Evolutionary conservation across 2,113 vertebrate species (phyloP), one percentile per base, ranked within the genome.

Genomic region (Prolemur simus): DNA sequence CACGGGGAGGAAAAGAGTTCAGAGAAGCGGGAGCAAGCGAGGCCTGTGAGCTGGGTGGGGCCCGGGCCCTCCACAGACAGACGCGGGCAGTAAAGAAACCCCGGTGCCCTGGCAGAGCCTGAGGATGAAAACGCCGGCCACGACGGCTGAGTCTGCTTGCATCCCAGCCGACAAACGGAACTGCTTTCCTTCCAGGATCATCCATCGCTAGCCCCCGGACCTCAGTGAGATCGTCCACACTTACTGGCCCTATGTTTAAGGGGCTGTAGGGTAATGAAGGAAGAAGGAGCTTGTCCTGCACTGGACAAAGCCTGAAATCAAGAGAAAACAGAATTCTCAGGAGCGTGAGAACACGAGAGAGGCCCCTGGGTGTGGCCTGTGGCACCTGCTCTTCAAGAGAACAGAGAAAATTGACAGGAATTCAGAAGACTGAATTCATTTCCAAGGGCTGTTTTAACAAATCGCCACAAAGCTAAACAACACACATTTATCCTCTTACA

Each of bases 301-400:
- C 9, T 5, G 15, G 9, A 7, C 23, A 32, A 29, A 74, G 29
- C 6, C 20, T 3, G 34, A 29, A n/a, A 27, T 29, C 27, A 18
- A 34, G 73, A 83, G 56, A 60, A 42, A 82, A 52, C 39, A 87
- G 76, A 82, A 45, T 18, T 9, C 0, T 34, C 39, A 32, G 17
- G 39, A 18, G 0, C 4, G 1, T 8, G 66, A 77, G 15, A 58
- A 77, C 32, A 1, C 5, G 20, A 11, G 32, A 42, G 27, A 6
- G 9, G 18, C 25, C 21, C 2, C 0, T 5, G 74, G 1, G 34
- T 7, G 1, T 12, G 5, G 34, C 27, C 58, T 0, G 0, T 11
- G n/a, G 39, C 23, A 32, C 13, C 32, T 32, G 8, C 23, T 56
- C 18, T 0, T 14, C 21, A 2, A 47, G 17, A 84, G 80, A n/a